Percentiles rank a stretch among this genome's conserved stretches.
Conservation (phyloP, 2,797 vertebrate species). For the Crenuchus spilurus region DNA sequence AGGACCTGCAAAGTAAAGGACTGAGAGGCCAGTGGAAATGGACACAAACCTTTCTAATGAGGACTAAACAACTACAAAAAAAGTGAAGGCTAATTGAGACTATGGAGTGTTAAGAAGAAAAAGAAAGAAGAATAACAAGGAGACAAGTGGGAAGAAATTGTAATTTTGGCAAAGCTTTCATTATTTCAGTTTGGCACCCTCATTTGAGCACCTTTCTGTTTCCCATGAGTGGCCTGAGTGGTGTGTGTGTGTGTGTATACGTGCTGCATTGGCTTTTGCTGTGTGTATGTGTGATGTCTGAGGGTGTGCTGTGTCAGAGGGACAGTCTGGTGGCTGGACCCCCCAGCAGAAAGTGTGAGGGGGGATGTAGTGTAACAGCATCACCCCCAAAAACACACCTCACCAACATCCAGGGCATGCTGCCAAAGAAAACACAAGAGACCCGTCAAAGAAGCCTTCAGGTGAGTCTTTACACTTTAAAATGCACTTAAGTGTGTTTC, state of each 20-base stretch:
- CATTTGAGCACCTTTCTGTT: constrained; percentile 3
- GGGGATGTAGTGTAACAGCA: constrained; percentile 42
- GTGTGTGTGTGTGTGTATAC: constrained; percentile 26
- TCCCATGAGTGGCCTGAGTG: constrained; percentile 28
- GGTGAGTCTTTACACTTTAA: constrained; percentile 24
- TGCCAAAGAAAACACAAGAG: constrained; percentile 19
- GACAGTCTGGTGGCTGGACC: constrained; percentile 71
- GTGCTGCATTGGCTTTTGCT: constrained; percentile 69
- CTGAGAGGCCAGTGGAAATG: too few relatives aligned
- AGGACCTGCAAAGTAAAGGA: constrained; percentile 75
- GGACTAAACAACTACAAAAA: constrained; percentile 13
- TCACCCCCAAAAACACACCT: constrained; percentile 52
- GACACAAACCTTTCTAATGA: too few relatives aligned
- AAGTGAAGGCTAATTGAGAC: not conserved
- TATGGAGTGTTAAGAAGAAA: not conserved
- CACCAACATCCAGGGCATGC: constrained; percentile 10
- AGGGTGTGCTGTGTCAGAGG: constrained; percentile 59
- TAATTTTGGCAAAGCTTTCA: constrained; percentile 17
- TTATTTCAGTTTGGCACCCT: constrained; percentile 26
- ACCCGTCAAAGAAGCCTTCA: constrained; percentile 18
- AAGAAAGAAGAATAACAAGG: not conserved
- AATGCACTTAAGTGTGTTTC: not conserved
- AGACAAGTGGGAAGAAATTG: constrained; percentile 13
- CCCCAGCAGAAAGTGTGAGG: constrained; percentile 62
- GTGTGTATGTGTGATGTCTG: constrained; percentile 55